A percentile compares a stretch with the other conserved stretches of the same genome.
Evolutionary conservation across 2,888 invertebrate species (phyloP).

Genomic region (Nephrotoma appendiculata): DNA sequence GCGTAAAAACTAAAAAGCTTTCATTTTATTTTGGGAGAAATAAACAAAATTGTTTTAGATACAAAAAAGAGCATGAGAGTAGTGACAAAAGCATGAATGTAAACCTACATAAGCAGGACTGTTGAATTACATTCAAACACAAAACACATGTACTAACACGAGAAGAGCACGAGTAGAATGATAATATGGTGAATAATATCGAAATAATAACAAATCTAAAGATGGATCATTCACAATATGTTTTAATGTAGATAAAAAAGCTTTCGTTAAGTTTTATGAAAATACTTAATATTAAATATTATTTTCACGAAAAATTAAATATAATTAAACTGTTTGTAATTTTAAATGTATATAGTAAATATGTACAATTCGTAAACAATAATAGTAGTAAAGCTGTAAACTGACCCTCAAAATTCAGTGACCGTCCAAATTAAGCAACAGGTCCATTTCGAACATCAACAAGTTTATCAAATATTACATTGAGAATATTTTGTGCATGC

Average conservation of each 20-base stretch:
- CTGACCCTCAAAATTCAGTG: not conserved
- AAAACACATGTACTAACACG: not conserved
- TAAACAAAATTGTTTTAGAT: not conserved
- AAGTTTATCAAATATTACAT: not conserved
- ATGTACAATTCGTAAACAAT: not conserved
- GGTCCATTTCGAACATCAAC: not conserved
- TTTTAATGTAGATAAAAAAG: not conserved
- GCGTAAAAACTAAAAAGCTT: not conserved
- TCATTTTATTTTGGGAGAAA: not conserved
- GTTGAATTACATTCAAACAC: not conserved
- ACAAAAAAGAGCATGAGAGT: not conserved
- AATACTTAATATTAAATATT: not conserved
- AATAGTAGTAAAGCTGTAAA: not conserved
- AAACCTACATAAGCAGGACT: not conserved
- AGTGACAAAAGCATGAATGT: not conserved
- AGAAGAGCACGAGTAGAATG: not conserved
- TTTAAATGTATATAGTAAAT: too few species aligned
- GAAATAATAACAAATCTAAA: not conserved
- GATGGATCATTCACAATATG: not conserved
- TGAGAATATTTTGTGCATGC: not conserved
- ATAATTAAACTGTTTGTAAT: not conserved
- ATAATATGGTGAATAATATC: not conserved
- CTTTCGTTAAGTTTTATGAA: not conserved
- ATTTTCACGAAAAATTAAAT: not conserved
- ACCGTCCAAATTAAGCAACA: not conserved